Evolutionary conservation across 2,113 vertebrate genomes (phyloP).

Genomic region (Erythrolamprus reginae): DNA sequence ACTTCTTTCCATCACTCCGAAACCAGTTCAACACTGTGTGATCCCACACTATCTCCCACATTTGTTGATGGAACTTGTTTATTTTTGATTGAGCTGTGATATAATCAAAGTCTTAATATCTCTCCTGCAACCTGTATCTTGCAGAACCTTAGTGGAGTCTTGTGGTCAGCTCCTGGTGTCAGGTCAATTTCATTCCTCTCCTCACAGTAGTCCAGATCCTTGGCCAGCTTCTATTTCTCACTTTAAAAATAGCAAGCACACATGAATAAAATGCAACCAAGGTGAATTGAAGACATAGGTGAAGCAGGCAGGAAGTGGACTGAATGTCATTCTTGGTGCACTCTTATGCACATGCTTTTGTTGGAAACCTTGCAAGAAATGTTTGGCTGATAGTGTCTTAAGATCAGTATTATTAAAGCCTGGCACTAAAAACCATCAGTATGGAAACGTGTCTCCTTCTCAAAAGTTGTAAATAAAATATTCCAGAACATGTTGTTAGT

Average conservation of each 20-base stretch:
- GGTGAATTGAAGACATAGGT: background rate
- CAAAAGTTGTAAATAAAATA: constrained; percentile 37
- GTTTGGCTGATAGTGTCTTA: background rate
- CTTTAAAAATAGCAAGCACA: background rate
- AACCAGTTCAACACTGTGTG: background rate
- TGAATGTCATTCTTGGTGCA: background rate
- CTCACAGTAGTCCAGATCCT: background rate
- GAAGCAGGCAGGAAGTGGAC: background rate
- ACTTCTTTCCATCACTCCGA: background rate
- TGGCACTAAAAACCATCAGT: background rate
- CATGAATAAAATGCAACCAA: background rate
- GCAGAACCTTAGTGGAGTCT: background rate
- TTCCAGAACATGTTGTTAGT: constrained; percentile 49
- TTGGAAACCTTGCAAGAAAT: background rate
- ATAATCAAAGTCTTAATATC: background rate
- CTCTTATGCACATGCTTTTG: background rate
- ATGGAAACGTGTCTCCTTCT: background rate
- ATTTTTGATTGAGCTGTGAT: background rate
- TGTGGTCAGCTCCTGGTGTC: background rate
- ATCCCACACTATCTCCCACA: background rate
- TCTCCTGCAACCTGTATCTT: background rate
- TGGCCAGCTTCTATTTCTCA: background rate
- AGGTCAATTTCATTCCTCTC: background rate
- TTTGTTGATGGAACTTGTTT: background rate
- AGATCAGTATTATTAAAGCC: background rate